Evolutionary conservation across 2,113 vertebrate species (phyloP).

Genomic region (Ursus arctos): DNA sequence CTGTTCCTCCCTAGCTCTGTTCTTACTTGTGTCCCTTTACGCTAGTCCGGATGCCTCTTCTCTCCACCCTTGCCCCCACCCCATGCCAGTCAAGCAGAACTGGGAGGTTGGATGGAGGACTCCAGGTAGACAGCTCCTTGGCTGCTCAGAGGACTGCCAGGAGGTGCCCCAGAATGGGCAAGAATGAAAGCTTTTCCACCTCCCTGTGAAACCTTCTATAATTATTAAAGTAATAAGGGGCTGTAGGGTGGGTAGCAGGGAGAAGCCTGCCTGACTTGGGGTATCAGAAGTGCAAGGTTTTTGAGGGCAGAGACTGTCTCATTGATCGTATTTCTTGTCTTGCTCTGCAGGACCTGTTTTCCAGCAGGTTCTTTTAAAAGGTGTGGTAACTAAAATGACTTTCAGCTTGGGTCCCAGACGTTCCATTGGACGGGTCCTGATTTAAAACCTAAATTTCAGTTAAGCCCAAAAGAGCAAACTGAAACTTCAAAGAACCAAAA

Average conservation of each 20-base stretch:
- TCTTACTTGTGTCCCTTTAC: neutral
- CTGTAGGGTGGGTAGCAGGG: neutral
- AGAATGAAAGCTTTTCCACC: neutral
- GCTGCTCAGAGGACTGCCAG: neutral
- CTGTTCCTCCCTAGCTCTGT: neutral
- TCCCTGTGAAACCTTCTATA: neutral
- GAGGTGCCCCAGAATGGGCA: neutral
- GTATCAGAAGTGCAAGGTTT: neutral
- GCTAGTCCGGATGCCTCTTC: neutral
- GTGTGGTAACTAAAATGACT: neutral
- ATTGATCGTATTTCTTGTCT: neutral
- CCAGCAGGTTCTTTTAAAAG: neutral
- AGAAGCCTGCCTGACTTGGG: neutral
- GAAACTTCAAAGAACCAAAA: conserved; percentile 15
- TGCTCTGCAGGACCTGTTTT: neutral
- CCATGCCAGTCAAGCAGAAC: neutral
- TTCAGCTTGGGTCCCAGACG: neutral
- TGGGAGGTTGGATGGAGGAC: neutral
- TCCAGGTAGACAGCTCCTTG: neutral
- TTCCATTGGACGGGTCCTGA: neutral
- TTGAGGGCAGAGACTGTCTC: neutral
- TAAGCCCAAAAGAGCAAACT: neutral
- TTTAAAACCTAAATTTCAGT: conserved; percentile 14
- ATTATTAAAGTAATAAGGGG: neutral
- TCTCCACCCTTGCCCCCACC: neutral